Percentiles rank a stretch among this genome's conserved stretches.
Conservation (phyloP, 1,140 invertebrate species). For the Monochamus saltuarius region DNA sequence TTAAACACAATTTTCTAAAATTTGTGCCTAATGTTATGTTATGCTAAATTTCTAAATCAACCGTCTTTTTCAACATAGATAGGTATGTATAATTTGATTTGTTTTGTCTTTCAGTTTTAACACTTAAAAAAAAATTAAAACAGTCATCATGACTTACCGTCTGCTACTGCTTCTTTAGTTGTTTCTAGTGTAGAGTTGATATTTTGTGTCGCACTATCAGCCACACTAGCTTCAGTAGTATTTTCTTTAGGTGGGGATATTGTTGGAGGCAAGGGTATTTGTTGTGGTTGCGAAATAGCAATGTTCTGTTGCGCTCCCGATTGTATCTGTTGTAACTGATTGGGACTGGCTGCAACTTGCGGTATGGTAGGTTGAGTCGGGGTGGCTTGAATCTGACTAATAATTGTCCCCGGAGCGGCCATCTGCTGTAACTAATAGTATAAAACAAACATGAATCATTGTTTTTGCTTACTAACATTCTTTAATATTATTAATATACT, state of each 20-base stretch:
- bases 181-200: constrained; percentile 25
- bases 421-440: constrained; percentile 44
- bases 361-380: constrained; percentile 40
- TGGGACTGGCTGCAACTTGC: constrained; percentile 40
- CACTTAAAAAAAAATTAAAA: too few relatives aligned
- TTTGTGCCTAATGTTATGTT: too few relatives aligned
- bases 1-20: too few relatives aligned
- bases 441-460: neutral
- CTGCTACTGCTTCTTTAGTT: constrained; percentile 37
- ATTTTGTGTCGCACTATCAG: constrained; percentile 27
- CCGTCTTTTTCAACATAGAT: too few relatives aligned
- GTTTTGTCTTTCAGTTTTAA: too few relatives aligned
- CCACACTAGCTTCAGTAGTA: constrained; percentile 26
- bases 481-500: neutral
- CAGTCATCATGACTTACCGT: constrained; percentile 34
- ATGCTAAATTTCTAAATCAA: too few relatives aligned
- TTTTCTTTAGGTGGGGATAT: constrained; percentile 35
- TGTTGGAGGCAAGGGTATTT: constrained; percentile 44
- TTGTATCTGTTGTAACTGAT: constrained; percentile 53
- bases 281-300: constrained; percentile 41
- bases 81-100: too few relatives aligned
- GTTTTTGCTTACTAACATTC: too few relatives aligned
- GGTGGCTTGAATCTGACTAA: constrained; percentile 52
- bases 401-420: constrained; percentile 54
- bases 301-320: constrained; percentile 51